These are phyloP conservation scores for Margaritifera margaritifera DNA, from an alignment of 2,888 invertebrate genomes.

Conservation along the genomic window DNA sequence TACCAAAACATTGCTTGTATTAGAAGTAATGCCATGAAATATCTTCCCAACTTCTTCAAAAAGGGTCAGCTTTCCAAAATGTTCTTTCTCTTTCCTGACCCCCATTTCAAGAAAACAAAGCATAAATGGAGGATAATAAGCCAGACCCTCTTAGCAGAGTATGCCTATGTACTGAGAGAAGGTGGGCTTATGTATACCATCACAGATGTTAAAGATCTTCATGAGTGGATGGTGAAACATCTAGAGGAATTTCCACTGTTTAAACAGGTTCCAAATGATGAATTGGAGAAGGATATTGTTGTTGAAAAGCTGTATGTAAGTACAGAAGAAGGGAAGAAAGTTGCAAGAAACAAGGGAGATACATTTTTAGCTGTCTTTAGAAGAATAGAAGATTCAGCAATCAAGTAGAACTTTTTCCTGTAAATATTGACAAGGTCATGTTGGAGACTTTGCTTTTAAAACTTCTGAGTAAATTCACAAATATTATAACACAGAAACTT, in stretches of 20 bases:
- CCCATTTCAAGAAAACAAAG: slow-evolving; percentile 98
- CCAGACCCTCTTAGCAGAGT: slow-evolving; percentile 92
- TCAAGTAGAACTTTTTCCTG: neutral
- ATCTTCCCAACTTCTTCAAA: slow-evolving; percentile 95
- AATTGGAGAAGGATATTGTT: slow-evolving; percentile 86
- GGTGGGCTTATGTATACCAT: slow-evolving; percentile 94
- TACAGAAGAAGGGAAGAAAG: slow-evolving; percentile 99
- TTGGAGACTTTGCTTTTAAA: too few relatives aligned
- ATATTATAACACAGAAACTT: too few relatives aligned
- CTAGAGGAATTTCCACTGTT: slow-evolving; percentile 93
- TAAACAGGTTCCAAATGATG: slow-evolving; percentile 81
- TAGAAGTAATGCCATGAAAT: slow-evolving; percentile 99
- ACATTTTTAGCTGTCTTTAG: slow-evolving; percentile 93
- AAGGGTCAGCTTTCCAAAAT: slow-evolving; percentile 96
- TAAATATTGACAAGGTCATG: too few relatives aligned
- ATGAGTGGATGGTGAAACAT: slow-evolving; percentile 97
- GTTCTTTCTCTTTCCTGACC: slow-evolving; percentile 99
- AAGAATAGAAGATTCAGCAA: slow-evolving; percentile 73
- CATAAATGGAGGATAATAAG: slow-evolving; percentile 99
- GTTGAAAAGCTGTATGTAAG: slow-evolving; percentile 92
- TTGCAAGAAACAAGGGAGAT: slow-evolving; percentile 93
- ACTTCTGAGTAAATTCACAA: too few relatives aligned
- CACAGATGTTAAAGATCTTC: slow-evolving; percentile 97
- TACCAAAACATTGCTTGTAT: slow-evolving; percentile 96
- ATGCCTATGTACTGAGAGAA: slow-evolving; percentile 92